Percentiles rank a stretch among this genome's conserved stretches.
Evolutionary conservation across 2,797 vertebrate species (phyloP).

Genomic region (Otolemur crassicaudatus): DNA sequence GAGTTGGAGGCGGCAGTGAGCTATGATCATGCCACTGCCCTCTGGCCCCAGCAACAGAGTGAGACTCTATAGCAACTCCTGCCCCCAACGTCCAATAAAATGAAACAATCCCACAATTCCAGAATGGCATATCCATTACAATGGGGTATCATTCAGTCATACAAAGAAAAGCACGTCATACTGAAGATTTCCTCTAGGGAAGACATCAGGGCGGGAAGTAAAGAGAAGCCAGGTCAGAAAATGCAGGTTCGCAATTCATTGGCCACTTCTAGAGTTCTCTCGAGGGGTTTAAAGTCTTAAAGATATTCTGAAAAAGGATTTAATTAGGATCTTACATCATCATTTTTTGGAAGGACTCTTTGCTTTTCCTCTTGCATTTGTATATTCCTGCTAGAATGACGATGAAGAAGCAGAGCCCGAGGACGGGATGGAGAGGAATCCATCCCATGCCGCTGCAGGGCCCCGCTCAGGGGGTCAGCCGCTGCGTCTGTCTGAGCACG

Average conservation of each 20-base stretch:
- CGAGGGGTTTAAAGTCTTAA: not conserved
- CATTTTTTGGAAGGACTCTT: not conserved
- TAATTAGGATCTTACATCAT: not conserved
- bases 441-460: accelerated
- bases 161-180: not conserved
- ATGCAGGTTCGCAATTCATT: not conserved
- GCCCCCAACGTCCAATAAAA: not conserved
- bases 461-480: accelerated
- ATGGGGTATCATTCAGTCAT: not conserved
- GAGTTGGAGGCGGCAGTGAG: not conserved
- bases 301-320: not conserved
- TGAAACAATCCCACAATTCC: not conserved
- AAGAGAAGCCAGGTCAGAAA: not conserved
- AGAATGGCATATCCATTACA: too few species aligned
- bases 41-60: not conserved
- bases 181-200: not conserved
- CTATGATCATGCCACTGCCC: not conserved
- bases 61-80: not conserved
- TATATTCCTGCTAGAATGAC: not conserved
- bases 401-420: not conserved
- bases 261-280: not conserved
- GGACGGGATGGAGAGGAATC: not conserved
- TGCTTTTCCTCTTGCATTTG: not conserved
- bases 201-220: not conserved
- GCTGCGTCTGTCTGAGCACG: not conserved